Evolutionary conservation across 2,797 vertebrate species (phyloP), one percentile per base, ranked within the genome.

Genomic region (Rhynchonycteris naso): DNA sequence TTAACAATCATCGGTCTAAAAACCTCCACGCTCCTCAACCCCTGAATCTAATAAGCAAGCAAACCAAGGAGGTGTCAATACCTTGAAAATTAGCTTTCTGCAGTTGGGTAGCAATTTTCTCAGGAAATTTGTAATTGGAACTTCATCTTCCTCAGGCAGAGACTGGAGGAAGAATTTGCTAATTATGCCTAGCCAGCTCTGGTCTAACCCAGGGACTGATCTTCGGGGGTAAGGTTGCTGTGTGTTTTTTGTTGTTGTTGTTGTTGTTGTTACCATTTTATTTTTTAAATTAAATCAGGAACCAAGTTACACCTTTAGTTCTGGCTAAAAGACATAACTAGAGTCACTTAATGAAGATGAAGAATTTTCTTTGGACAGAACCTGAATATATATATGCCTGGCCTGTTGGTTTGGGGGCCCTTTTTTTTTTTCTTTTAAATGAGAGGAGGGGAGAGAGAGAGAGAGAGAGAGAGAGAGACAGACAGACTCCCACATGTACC

Each of bases 1-100:
- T 97, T 97, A 52, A 50, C 66, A 97, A 94, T 50, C 93, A 88
- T 76, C 97, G 93, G 66, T 59, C 89, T 96, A 80, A 96, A 97
- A 96, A 87, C 50, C 9, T 93, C 92, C 43, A 30, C 90, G 33
- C 66, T 72, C 47, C n/a, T 38, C 30, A 88, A 61, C 54, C 52
- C 50, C 28, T 94, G 24, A 58, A 66, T 79, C 61, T 93, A 92
- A 35, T 68, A 96, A 92, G 75, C 56, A 58, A 74, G 78, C 50
- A 76, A 87, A 94, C 86, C 21, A 81, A 78, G 0, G 87, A 68
- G 56, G 26, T 90, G 74, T 56, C 58, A 79, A 28, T 80, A 76
- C 76, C 68, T 96, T 95, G 74, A 83, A 69, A 75, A 94, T 81
- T 65, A 82, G 65, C 87, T 61, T 33, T 18, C 47, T 75, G 69